Base-by-base conservation (phyloP, 2,113 vertebrate species). In the Ivindomyrus marchei region DNA sequence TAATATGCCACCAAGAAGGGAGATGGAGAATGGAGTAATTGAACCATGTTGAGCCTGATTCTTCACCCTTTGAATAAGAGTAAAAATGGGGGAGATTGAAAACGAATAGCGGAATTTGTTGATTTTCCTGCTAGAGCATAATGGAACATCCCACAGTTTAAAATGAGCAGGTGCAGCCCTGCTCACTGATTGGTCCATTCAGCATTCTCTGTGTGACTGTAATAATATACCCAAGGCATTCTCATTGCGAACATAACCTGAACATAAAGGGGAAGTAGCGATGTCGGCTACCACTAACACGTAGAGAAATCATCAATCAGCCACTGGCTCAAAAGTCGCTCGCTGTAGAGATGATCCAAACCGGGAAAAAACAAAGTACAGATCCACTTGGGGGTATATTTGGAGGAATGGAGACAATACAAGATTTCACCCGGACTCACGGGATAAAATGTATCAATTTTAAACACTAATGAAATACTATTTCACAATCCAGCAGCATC, bases 391-490 rank as follows among this genome's bases (percentile, higher is more conserved):
- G 39, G 80, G 45, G 36, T 17, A 13, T 46, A 24, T 45, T 45
- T 84, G 27, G 62, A 70, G 62, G 27, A 70, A 70, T 31, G n/a
- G n/a, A 70, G n/a, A 70, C 62, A 31, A 31, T 70, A 70, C n/a
- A 70, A 70, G 62, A 31, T 27, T 70, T 70, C 62, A 31, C 62
- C n/a, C 10, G 0, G 62, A 31, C 62, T 46, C 46, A 86, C 27
- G 24, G 27, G 84, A 46, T 86, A 86, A 50, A 50, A 49, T 86
- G 46, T 85, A 85, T 47, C 46, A n/a, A 86, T 46, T 86, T 86
- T 86, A 49, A 24, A 50, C 46, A 50, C 84, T 50, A 50, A 50
- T 50, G 49, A 86, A 49, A 50, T 86, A 15, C 84, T 86, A 50
- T 15, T 86, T 86, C 49, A 31, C 84, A 49, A 86, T 50, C 8